Evolutionary conservation across 2,888 invertebrate species (phyloP).

Genomic region (Platynereis dumerilii): DNA sequence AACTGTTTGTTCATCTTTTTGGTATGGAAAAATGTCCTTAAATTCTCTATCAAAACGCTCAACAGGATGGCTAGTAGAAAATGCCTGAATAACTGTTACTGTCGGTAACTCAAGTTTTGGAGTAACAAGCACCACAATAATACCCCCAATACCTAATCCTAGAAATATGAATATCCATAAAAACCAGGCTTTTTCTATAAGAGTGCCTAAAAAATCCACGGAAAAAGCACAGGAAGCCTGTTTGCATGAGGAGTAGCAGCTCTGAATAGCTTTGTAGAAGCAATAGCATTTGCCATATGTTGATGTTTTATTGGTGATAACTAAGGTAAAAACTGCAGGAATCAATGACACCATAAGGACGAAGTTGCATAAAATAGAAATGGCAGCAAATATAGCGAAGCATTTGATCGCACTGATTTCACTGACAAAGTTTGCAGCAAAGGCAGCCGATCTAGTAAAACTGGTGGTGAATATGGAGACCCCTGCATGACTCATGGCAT

Average conservation of each 20-base stretch:
- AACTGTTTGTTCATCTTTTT: too few relatives aligned
- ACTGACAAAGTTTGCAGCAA: conserved; percentile 3
- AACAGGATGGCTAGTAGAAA: conserved; percentile 76
- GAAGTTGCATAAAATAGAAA: conserved; percentile 1
- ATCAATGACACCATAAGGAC: background rate
- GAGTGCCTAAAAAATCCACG: conserved; percentile 21
- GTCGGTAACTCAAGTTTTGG: conserved; percentile 65
- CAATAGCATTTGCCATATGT: too few relatives aligned
- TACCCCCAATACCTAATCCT: conserved; percentile 6
- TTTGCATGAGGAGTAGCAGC: too few relatives aligned
- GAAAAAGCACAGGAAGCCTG: background rate
- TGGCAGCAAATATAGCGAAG: conserved; percentile 3
- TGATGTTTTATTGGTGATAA: background rate
- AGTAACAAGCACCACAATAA: conserved; percentile 23
- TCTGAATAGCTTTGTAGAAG: too few relatives aligned
- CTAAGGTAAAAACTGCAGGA: background rate
- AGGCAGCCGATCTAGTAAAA: background rate
- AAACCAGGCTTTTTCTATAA: conserved; percentile 61
- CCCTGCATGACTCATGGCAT: conserved; percentile 5
- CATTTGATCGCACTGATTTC: conserved; percentile 2
- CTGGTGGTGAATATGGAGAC: conserved; percentile 4
- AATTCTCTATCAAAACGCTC: conserved; percentile 81
- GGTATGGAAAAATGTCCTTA: conserved; percentile 70
- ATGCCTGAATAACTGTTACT: conserved; percentile 67
- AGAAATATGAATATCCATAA: conserved; percentile 55